Evolutionary conservation across 2,113 vertebrate genomes (phyloP).

Genomic region (Cardinalis cardinalis): DNA sequence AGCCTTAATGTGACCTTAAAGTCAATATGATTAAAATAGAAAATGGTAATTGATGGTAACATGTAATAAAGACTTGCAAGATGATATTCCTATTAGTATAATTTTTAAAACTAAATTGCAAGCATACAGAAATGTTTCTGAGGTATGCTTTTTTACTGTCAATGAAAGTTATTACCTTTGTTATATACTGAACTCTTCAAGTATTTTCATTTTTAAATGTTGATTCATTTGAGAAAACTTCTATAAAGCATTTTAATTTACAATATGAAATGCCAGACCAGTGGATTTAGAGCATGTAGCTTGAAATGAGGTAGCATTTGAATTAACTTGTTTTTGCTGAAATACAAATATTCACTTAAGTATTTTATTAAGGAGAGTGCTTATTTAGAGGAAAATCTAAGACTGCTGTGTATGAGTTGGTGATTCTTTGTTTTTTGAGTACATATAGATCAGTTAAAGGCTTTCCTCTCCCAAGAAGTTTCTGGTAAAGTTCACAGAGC

Average conservation of each 20-base stretch:
- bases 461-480: not conserved
- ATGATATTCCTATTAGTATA: not conserved
- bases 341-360: not conserved
- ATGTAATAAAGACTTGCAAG: not conserved
- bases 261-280: not conserved
- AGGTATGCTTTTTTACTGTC: not conserved
- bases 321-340: not conserved
- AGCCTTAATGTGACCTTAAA: not conserved
- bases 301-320: not conserved
- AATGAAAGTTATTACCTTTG: not conserved
- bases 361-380: not conserved
- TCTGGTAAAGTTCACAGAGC: not conserved
- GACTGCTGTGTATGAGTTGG: not conserved
- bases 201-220: not conserved
- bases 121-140: not conserved
- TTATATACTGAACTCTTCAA: not conserved
- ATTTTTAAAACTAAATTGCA: not conserved
- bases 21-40: not conserved
- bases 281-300: not conserved
- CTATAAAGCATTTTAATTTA: not conserved
- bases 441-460: not conserved
- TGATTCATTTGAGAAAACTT: not conserved
- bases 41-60: not conserved
- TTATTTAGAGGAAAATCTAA: not conserved
- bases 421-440: not conserved